Evolutionary conservation across 2,113 vertebrate genomes (phyloP), one percentile per base, ranked within the genome.

Genomic region (Boleophthalmus pectinirostris): DNA sequence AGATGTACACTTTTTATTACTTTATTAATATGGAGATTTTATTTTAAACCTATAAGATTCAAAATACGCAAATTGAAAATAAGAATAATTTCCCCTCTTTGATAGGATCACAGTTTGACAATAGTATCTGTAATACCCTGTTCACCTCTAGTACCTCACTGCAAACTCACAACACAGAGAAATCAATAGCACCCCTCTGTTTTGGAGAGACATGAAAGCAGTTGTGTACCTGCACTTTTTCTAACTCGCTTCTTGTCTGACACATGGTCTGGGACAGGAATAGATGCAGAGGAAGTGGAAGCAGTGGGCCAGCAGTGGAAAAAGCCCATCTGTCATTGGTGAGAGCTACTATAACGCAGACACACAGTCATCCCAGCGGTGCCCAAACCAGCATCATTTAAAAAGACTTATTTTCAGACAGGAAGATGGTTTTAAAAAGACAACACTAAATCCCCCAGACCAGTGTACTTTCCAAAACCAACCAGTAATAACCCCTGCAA

Each of bases 311-410:
- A 46, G 65, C 47, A 66, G 79, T 85, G 86, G 83, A 87, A 85
- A 85, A 85, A 79, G 78, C 72, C 77, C 46, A 79, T 90, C 86
- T 80, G 79, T 88, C 84, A 85, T 82, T 77, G 58, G 75, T 24
- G 2, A n/a, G 18, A 49, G 54, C 77, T 61, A n/a, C 54, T 73
- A 72, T 38, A 46, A 72, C 73, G 73, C 54, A 77, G 58, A 33
- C 24, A 63, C 82, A 49, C 68, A 58, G 24, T 70, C 66, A 77
- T 78, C 53, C 76, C 67, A 63, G 57, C 68, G 69, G 65, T 66
- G 78, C 79, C 79, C 49, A 69, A 84, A 64, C 81, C 56, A 58
- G 72, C 79, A 74, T 77, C 35, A 45, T 49, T 78, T 69, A 53
- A 72, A 75, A 73, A 69, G 23, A 47, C 20, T 12, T 53, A 77